phyloP scores from a whole-genome alignment of 2,888 invertebrate genomes.

The Noctua janthina region DNA sequence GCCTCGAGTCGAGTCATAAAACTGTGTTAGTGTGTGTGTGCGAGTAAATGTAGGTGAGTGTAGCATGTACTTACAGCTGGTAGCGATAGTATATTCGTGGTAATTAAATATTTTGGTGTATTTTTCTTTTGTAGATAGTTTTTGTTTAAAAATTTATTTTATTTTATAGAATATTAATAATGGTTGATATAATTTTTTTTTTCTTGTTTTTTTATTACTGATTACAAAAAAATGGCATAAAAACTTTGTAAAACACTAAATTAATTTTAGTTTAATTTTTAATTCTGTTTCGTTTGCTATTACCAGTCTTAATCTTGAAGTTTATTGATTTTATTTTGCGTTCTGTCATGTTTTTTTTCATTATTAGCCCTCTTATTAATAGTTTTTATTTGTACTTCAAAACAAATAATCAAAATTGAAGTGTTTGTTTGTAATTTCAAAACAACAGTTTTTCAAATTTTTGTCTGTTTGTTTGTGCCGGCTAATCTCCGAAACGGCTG shows the following conservation, averaged over 20 bases:
- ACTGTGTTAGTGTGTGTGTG: conserved; percentile 83
- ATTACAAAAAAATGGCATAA: too few relatives aligned
- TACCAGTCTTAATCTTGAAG: not conserved
- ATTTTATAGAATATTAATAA: too few relatives aligned
- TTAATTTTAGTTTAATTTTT: conserved; percentile 25
- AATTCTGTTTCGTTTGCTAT: conserved; percentile 4
- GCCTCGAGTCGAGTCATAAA: conserved; percentile 78
- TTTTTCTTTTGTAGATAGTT: not conserved
- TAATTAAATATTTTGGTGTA: conserved; percentile 51
- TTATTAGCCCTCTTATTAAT: not conserved
- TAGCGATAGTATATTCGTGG: conserved; percentile 71
- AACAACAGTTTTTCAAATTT: too few relatives aligned
- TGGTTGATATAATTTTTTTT: too few relatives aligned
- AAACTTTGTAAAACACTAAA: not conserved
- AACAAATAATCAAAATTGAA: not conserved
- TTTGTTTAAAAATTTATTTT: too few relatives aligned
- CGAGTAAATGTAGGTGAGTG: conserved; percentile 89
- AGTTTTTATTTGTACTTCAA: not conserved
- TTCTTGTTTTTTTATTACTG: not conserved
- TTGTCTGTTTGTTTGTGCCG: not conserved
- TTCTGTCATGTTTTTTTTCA: not conserved
- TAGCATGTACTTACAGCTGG: conserved; percentile 83
- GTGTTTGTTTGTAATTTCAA: too few relatives aligned
- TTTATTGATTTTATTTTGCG: not conserved
- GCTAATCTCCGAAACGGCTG: not conserved